phyloP scores from a whole-genome alignment of 1,140 invertebrate genomes.

The Ostrea denselamellosa region DNA sequence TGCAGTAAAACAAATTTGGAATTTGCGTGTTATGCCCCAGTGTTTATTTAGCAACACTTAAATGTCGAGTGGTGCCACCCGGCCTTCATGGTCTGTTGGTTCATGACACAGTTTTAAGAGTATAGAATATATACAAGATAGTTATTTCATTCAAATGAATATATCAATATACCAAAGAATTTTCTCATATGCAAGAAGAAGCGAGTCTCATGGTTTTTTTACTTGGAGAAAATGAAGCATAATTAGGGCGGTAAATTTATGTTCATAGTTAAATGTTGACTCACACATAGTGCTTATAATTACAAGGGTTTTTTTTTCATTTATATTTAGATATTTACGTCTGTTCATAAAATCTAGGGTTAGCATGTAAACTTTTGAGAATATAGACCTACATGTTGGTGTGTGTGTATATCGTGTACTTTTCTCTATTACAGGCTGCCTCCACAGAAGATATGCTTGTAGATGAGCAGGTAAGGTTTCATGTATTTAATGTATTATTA shows the following conservation, averaged over 20 bases:
- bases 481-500: no score
- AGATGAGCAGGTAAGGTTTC: constrained; percentile 49
- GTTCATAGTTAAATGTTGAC: no score
- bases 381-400: no score
- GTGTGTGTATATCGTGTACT: no score
- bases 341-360: no score
- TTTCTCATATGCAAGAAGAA: not conserved
- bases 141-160: not conserved
- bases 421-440: constrained; percentile 72
- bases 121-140: not conserved
- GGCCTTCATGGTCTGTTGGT: not conserved
- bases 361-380: no score
- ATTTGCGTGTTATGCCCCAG: not conserved
- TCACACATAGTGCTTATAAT: no score
- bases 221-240: not conserved
- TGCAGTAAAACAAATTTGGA: constrained; percentile 14
- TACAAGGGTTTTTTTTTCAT: no score
- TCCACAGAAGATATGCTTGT: constrained; percentile 69
- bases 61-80: not conserved
- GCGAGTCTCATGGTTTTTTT: not conserved
- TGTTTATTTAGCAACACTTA: constrained; percentile 35
- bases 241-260: no score
- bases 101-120: not conserved
- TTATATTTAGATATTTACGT: no score
- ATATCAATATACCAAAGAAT: not conserved